Evolutionary conservation across 2,888 invertebrate species (phyloP).

Genomic region (Parthenolecanium corni): DNA sequence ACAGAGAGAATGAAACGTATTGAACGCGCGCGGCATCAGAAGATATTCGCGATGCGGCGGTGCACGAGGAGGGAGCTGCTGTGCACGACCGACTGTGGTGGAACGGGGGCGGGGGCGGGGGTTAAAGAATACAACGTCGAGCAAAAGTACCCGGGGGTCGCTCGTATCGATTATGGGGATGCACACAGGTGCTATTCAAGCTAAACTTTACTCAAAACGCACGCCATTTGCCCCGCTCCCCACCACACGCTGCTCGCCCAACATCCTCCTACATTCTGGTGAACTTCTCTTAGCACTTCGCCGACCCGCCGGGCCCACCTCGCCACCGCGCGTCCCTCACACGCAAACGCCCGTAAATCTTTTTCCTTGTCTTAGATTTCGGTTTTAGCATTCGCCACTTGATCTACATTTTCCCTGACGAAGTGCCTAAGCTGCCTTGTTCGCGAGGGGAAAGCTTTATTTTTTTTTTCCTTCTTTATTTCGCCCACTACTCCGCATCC

Average conservation of each 20-base stretch:
- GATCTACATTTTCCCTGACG: conserved; percentile 8
- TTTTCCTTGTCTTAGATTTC: conserved; percentile 16
- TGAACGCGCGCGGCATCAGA: no score
- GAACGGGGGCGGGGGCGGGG: no score
- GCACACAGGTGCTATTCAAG: conserved; percentile 28
- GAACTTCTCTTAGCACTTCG: no score
- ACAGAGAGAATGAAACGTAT: no score
- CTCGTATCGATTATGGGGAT: conserved; percentile 25
- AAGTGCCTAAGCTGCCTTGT: conserved; percentile 7
- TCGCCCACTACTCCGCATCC: no score
- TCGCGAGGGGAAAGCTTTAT: background rate
- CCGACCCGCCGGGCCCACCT: no score
- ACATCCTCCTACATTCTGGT: no score
- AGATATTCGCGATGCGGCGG: no score
- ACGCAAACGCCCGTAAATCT: conserved; percentile 5
- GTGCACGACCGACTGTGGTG: no score
- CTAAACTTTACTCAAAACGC: conserved; percentile 19
- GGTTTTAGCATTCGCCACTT: conserved; percentile 15
- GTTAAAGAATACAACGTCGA: no score
- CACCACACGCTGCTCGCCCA: background rate
- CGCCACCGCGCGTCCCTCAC: no score
- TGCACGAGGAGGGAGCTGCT: no score
- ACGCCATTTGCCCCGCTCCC: conserved; percentile 4
- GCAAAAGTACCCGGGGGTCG: background rate
- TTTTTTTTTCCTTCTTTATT: conserved; percentile 3